These are phyloP conservation scores for Tichodroma muraria DNA, from an alignment of 2,113 vertebrate species.

Conservation along the genomic window DNA sequence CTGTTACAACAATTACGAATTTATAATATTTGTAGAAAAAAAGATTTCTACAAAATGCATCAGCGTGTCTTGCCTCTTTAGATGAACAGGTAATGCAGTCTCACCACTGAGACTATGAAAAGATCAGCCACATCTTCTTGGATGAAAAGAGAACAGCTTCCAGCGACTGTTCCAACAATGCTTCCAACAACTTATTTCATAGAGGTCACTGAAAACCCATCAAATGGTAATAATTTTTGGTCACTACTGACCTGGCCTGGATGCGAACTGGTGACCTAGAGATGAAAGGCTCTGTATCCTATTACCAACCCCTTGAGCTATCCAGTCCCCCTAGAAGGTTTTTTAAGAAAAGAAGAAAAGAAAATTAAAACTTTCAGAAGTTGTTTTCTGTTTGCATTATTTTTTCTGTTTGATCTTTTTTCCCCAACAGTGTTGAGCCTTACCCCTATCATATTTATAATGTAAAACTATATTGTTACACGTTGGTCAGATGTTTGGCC, in stretches of 20 bases:
- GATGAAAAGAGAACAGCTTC: background rate
- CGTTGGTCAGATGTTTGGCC: background rate
- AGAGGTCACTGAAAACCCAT: conserved; percentile 41
- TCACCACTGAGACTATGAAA: background rate
- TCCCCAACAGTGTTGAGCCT: background rate
- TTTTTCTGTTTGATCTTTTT: background rate
- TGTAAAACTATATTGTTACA: background rate
- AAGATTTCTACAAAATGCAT: background rate
- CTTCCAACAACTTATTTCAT: conserved; percentile 18
- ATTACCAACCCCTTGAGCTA: conserved; percentile 67
- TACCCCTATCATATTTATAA: background rate
- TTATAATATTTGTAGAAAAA: background rate
- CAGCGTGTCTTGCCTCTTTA: background rate
- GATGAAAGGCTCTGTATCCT: conserved; percentile 64
- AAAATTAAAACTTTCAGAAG: conserved; percentile 59
- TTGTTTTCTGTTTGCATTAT: background rate
- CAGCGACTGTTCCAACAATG: conserved; percentile 1
- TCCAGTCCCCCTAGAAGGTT: conserved; percentile 59
- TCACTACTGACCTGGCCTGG: conserved; percentile 67
- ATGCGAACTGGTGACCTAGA: conserved; percentile 62
- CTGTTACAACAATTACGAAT: background rate
- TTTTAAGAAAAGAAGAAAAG: conserved; percentile 64
- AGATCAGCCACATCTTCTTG: background rate
- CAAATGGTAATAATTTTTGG: conserved; percentile 55
- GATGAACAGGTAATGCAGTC: background rate